Evolutionary conservation across 2,888 invertebrate genomes (phyloP).

Genomic region (Cancer borealis): DNA sequence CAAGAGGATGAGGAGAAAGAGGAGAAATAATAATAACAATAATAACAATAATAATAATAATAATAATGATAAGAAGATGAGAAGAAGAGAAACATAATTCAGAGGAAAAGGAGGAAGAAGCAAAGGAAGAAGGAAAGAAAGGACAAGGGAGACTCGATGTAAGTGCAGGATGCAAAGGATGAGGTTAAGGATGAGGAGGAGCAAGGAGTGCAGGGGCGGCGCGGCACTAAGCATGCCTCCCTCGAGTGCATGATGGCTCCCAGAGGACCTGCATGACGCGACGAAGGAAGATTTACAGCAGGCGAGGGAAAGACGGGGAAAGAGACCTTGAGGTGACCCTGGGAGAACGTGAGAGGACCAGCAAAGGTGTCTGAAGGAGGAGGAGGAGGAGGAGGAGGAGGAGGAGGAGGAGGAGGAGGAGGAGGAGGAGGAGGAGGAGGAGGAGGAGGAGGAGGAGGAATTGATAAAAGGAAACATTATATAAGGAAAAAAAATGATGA

Average conservation of each 20-base stretch:
- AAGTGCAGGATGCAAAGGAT: neutral
- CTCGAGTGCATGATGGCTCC: too few species aligned
- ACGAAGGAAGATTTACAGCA: neutral
- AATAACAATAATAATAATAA: too few species aligned
- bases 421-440: neutral
- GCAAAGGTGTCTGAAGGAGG: neutral
- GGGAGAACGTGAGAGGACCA: neutral
- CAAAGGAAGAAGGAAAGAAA: neutral
- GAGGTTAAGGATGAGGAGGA: neutral
- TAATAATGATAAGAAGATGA: neutral
- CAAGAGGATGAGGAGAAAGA: neutral
- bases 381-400: neutral
- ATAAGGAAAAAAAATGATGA: neutral
- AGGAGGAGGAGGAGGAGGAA: neutral
- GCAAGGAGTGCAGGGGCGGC: too few species aligned
- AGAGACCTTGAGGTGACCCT: too few species aligned
- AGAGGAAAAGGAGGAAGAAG: neutral
- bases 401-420: neutral
- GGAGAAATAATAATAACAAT: neutral
- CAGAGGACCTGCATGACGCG: too few species aligned
- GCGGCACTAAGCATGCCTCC: too few species aligned
- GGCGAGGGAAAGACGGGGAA: neutral
- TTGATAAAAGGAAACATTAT: neutral
- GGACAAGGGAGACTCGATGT: neutral
- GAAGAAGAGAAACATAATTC: neutral